phyloP scores from a whole-genome alignment of 2,888 invertebrate genomes.

The Cephus sareptanus region DNA sequence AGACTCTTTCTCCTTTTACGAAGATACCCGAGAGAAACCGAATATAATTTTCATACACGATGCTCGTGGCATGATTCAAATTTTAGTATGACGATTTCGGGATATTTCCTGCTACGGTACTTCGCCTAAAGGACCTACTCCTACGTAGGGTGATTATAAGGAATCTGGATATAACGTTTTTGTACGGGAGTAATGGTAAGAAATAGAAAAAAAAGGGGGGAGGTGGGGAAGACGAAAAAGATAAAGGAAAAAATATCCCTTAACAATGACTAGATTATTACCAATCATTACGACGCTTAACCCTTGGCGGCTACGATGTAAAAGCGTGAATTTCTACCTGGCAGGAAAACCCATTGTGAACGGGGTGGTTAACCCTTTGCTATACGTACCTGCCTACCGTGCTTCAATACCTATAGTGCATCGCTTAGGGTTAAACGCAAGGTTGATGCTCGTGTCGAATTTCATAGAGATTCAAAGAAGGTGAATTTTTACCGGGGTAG shows the following conservation, averaged over 20 bases:
- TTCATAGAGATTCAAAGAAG: background rate
- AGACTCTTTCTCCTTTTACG: no score
- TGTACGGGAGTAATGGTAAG: no score
- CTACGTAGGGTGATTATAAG: no score
- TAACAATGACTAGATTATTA: slow-evolving; percentile 48
- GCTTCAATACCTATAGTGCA: background rate
- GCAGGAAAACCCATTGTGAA: slow-evolving; percentile 31
- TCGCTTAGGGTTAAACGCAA: slow-evolving; percentile 8
- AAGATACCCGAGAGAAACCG: no score
- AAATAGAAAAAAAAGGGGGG: no score
- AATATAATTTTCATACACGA: no score
- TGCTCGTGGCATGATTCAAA: no score
- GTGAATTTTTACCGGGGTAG: background rate
- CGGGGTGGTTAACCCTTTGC: slow-evolving; percentile 45
- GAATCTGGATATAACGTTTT: no score
- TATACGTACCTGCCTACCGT: background rate
- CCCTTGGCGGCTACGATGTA: slow-evolving; percentile 36
- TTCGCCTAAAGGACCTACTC: no score
- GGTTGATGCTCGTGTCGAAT: slow-evolving; percentile 16
- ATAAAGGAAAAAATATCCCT: background rate
- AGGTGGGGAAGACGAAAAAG: background rate
- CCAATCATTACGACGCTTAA: slow-evolving; percentile 51
- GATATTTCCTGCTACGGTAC: no score
- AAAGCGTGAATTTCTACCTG: slow-evolving; percentile 47
- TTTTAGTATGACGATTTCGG: no score